Evolutionary conservation across 2,888 invertebrate species (phyloP), one percentile per base, ranked within the genome.

Genomic region (Suillia variegata): DNA sequence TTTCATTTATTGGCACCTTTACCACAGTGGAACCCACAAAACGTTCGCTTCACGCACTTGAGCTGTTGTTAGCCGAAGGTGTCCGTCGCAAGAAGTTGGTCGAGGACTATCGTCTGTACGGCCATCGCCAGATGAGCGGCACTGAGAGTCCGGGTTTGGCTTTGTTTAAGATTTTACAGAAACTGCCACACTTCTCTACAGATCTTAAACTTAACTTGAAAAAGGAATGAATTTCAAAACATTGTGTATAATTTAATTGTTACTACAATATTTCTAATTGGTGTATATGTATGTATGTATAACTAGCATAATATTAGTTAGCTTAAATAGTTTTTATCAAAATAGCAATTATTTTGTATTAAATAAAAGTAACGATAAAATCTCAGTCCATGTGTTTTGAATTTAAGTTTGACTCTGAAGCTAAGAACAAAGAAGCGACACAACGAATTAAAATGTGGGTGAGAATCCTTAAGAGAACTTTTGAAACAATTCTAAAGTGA

Each of bases 1-100:
- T 92, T 12, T 87, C 88, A 1, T 89, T 91, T 65, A 86, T 92
- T 51, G 92, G 92, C 1, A 89, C 88, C 0, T 92, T 88, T 67
- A 87, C 84, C 48, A 80, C 70, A 0, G 75, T 80, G 0, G 54
- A 77, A 1, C 89, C 89, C 0, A 83, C 86, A 0, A 71, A 82
- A 21, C 79, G 83, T 22, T 85, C 88, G 73, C 63, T 91, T 0
- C 81, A 84, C 1, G 89, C 89, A 0, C 87, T 87, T 4, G 77
- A 85, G 50, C 83, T 85, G 59, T 80, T 92, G 0, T 85, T 92
- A 6, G 83, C 84, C 6, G 77, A 84, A 60, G 92, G 91, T 0
- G 85, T 91, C 0, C 80, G 84, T 2, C 67, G 82, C 5, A 86
- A 87, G 0, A 88, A 88, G 71, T 81, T 93, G 1, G 78, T 81